These are phyloP conservation scores for Drosophila rufa DNA, from an alignment of 1,140 invertebrate species.

Conservation along the genomic window DNA sequence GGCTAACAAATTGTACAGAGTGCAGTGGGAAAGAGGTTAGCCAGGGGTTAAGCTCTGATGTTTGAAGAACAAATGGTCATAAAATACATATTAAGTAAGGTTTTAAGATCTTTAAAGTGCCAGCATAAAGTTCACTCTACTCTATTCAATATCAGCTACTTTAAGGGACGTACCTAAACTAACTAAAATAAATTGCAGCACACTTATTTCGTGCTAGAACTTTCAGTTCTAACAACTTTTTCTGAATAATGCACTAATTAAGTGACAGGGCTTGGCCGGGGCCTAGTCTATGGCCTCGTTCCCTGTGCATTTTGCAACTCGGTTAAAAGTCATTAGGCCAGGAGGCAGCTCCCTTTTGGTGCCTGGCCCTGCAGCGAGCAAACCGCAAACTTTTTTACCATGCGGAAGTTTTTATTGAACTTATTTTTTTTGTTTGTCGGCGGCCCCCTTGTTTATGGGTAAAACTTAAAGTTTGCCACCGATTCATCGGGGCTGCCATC, in stretches of 20 bases:
- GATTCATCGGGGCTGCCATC: conserved; percentile 33
- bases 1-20: not conserved
- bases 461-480: conserved; percentile 61
- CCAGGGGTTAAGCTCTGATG: not conserved
- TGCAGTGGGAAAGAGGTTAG: not conserved
- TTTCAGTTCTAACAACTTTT: conserved; percentile 60
- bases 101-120: too few species aligned
- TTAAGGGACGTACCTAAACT: not conserved
- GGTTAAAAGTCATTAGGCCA: conserved; percentile 80
- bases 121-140: too few species aligned
- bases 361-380: conserved; percentile 28
- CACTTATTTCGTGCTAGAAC: conserved; percentile 64
- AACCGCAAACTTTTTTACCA: conserved; percentile 65
- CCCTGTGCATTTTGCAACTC: conserved; percentile 65
- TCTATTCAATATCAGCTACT: not conserved
- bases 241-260: conserved; percentile 70
- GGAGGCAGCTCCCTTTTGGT: conserved; percentile 14
- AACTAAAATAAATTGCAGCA: conserved; percentile 35
- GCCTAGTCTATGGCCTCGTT: conserved; percentile 22
- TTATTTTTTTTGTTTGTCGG: conserved; percentile 33
- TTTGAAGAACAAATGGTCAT: conserved; percentile 3
- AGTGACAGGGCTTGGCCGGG: conserved; percentile 20
- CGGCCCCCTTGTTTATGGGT: conserved; percentile 54
- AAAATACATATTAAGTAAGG: conserved; percentile 59
- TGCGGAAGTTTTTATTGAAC: conserved; percentile 74